Base-by-base conservation (phyloP, 1,140 invertebrate species). In the Holotrichia oblita region DNA sequence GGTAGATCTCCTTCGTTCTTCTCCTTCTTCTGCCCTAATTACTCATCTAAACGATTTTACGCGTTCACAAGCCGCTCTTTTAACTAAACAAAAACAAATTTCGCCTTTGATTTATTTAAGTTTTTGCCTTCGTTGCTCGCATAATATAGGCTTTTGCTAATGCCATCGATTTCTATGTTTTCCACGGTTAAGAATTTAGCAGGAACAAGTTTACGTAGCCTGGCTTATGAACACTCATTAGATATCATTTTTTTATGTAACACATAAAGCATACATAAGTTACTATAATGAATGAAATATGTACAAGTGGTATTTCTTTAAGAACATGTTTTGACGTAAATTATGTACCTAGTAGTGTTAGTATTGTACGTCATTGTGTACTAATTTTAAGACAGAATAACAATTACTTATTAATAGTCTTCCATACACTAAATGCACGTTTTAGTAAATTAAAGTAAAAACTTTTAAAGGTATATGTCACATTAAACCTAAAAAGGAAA, bases 11-110 rank as follows among this genome's bases (percentile, higher is more conserved):
- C n/a, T n/a, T n/a, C n/a, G 61, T 14, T 10, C 20, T 9, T 6
- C 22, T 20, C 22, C 61, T 64, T 22, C 61, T 64, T 64, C 61
- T 64, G 61, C 61, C 17, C 61, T 64, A 64, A 64, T 64, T 64
- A 64, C 17, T 64, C 24, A 10, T 7, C 61, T 64, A 64, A 64
- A 64, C n/a, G 12, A 12, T 3, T 64, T 64, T 64, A 27, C 17
- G 61, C 61, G 61, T 64, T 0, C 24, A 64, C 61, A 64, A 27
- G 24, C 17, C 20, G 61, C 61, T 27, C 61, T 22, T 64, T 64
- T 22, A 64, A 22, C 3, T 6, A 10, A 64, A 64, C 17, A 14
- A 64, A 64, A 64, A 64, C 17, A 14, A 22, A 64, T 20, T 64
- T 64, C 22, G n/a, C 12, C 17, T 64, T 64, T 64, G 61, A 64